Evolutionary conservation across 2,113 vertebrate genomes (phyloP).

Genomic region (Vidua macroura): DNA sequence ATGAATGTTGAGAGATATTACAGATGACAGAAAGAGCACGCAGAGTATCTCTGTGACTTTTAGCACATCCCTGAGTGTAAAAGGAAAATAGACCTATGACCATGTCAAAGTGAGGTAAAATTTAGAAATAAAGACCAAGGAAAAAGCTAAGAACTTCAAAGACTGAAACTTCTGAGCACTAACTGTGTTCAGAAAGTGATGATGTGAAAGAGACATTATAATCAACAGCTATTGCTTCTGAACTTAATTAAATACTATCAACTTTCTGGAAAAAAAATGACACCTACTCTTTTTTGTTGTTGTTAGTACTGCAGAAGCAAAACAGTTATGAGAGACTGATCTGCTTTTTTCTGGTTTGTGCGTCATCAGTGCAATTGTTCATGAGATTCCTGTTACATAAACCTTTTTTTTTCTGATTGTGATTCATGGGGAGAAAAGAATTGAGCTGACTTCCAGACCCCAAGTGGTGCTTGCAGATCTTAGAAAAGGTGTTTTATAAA

Average conservation of each 20-base stretch:
- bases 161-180: background rate
- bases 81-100: slow-evolving; percentile 11
- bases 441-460: slow-evolving; percentile 2
- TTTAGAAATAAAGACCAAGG: background rate
- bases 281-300: background rate
- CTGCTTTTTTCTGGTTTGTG: background rate
- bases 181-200: background rate
- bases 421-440: slow-evolving; percentile 29
- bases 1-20: slow-evolving; percentile 43
- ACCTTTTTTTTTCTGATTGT: background rate
- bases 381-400: slow-evolving; percentile 23
- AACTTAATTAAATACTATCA: background rate
- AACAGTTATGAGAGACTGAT: background rate
- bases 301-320: background rate
- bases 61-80: background rate
- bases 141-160: background rate
- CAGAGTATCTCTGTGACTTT: background rate
- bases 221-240: background rate
- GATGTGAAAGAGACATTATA: background rate
- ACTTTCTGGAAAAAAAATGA: background rate
- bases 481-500: slow-evolving; percentile 17
- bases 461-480: background rate
- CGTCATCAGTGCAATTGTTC: slow-evolving; percentile 1
- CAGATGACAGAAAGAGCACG: slow-evolving; percentile 36
- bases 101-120: background rate